A percentile compares a stretch with the other conserved stretches of the same genome.
phyloP scores from a whole-genome alignment of 2,113 vertebrate species.

The Cebidichthys violaceus region DNA sequence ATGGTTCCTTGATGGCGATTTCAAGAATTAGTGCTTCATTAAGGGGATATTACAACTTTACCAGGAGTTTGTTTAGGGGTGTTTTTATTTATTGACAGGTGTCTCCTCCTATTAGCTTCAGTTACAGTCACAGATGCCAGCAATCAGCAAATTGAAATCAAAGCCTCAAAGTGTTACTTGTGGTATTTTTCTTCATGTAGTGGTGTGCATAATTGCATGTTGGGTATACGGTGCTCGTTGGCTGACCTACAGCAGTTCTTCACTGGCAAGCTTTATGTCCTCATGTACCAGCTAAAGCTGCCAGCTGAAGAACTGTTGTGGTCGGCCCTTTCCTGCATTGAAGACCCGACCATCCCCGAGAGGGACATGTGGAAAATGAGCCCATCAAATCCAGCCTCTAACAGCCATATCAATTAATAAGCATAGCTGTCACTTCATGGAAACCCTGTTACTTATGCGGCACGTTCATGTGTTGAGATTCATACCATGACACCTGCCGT shows the following conservation, averaged over 20 bases:
- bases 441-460: constrained; percentile 74
- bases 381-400: constrained; percentile 5
- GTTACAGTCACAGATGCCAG: neutral
- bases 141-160: neutral
- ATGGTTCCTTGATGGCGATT: neutral
- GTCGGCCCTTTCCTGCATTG: constrained; percentile 90
- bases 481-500: constrained; percentile 73
- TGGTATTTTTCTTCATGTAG: constrained; percentile 32
- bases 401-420: neutral
- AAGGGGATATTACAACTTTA: neutral
- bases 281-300: constrained; percentile 98
- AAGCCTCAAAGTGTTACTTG: constrained; percentile 6
- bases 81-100: constrained; percentile 7
- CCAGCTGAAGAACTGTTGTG: constrained; percentile 99
- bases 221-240: constrained; percentile 73
- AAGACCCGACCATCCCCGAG: constrained; percentile 17
- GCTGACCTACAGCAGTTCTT: constrained; percentile 99
- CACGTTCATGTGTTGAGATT: constrained; percentile 76
- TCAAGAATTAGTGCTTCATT: neutral
- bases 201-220: neutral
- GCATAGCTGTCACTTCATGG: neutral
- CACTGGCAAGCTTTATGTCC: constrained; percentile 99
- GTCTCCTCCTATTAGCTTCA: constrained; percentile 1
- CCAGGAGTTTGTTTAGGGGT: neutral
- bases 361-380: constrained; percentile 5